phyloP scores from a whole-genome alignment of 2,113 vertebrate species.

The Pygoscelis antarcticus region DNA sequence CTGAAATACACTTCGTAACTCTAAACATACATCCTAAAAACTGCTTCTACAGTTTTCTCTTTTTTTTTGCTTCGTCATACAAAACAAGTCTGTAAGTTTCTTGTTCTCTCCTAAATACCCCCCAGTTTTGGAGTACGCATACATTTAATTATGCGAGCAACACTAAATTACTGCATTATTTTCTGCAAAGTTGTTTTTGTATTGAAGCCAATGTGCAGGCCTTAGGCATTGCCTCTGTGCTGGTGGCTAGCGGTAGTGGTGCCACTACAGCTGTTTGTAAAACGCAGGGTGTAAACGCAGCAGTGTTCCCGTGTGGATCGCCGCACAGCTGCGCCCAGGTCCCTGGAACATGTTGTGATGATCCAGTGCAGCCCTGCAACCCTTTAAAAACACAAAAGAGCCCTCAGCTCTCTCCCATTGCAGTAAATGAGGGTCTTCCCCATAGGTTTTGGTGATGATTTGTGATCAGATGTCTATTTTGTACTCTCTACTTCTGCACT shows the following conservation, averaged over 20 bases:
- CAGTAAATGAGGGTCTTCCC: neutral
- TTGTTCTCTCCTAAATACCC: slow-evolving; percentile 45
- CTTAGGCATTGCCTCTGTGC: neutral
- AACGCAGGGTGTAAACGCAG: neutral
- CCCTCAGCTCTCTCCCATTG: neutral
- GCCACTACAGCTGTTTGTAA: neutral
- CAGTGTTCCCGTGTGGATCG: neutral
- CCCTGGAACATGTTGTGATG: neutral
- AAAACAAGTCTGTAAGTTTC: slow-evolving; percentile 69
- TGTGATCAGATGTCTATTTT: neutral
- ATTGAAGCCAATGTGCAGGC: neutral
- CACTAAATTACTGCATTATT: slow-evolving; percentile 27
- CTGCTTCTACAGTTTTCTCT: slow-evolving; percentile 50
- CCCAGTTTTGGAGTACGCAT: slow-evolving; percentile 21
- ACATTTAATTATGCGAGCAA: slow-evolving; percentile 46
- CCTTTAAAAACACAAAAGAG: neutral
- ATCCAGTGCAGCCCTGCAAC: neutral
- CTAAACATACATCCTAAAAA: slow-evolving; percentile 52
- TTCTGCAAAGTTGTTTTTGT: slow-evolving; percentile 36
- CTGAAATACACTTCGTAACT: slow-evolving; percentile 32
- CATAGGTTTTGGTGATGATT: neutral
- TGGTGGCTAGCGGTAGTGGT: neutral
- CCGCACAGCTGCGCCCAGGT: neutral
- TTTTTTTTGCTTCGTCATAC: slow-evolving; percentile 63
- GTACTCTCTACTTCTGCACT: neutral